phyloP scores from a whole-genome alignment of 2,888 invertebrate genomes.

The Watsonalla binaria region DNA sequence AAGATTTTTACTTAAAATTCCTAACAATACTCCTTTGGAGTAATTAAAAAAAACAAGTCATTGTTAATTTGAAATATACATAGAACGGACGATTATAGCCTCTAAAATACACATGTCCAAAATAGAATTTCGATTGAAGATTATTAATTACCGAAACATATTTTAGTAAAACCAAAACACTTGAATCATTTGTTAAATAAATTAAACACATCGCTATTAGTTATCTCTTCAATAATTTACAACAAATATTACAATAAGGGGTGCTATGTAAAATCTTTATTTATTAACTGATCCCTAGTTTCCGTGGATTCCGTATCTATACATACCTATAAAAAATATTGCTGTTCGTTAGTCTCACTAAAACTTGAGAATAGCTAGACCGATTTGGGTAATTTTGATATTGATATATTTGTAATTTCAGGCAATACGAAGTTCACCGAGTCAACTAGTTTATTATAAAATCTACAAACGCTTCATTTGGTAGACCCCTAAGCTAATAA shows the following conservation, averaged over 20 bases:
- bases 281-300: too few species aligned
- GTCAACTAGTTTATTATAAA: too few species aligned
- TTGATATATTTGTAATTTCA: too few species aligned
- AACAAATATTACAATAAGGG: constrained; percentile 15
- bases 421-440: too few species aligned
- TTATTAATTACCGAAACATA: not conserved
- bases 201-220: constrained; percentile 10
- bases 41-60: not conserved
- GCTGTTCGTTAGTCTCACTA: too few species aligned
- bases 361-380: too few species aligned
- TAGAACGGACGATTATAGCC: constrained; percentile 20
- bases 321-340: too few species aligned
- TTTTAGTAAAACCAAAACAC: constrained; percentile 6
- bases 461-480: too few species aligned
- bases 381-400: too few species aligned
- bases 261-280: not conserved
- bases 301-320: too few species aligned
- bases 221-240: constrained; percentile 30
- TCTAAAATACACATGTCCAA: constrained; percentile 19
- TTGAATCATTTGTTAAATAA: constrained; percentile 11
- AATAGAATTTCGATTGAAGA: constrained; percentile 9
- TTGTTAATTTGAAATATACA: not conserved
- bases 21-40: not conserved
- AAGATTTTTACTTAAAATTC: not conserved
- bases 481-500: too few species aligned